A percentile compares a stretch with the other conserved stretches of the same genome.
These are phyloP conservation scores for Zenarchopterus dispar DNA, from an alignment of 2,797 vertebrate genomes.

Conservation along the genomic window DNA sequence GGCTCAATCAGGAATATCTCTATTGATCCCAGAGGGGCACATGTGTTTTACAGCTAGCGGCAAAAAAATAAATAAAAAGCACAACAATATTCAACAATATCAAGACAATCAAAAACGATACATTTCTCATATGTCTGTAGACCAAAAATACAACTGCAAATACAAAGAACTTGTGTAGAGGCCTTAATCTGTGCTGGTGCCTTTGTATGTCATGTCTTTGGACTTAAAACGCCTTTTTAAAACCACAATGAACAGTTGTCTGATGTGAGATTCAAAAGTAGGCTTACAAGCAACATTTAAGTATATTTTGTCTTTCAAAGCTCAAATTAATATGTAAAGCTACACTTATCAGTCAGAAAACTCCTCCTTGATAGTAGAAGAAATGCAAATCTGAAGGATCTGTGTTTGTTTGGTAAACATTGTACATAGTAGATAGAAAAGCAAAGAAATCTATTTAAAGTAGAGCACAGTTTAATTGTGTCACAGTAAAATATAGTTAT, in stretches of 20 bases:
- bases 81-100: background rate
- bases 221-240: background rate
- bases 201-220: slow-evolving; percentile 26
- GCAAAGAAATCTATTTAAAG: slow-evolving; percentile 59
- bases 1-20: background rate
- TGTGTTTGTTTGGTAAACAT: slow-evolving; percentile 42
- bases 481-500: slow-evolving; percentile 30
- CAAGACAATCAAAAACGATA: too few species aligned
- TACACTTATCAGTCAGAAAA: slow-evolving; percentile 14
- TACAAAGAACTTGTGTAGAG: slow-evolving; percentile 20
- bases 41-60: too few species aligned
- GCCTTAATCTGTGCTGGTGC: slow-evolving; percentile 32
- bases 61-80: background rate
- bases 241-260: background rate
- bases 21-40: too few species aligned
- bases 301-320: background rate
- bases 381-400: slow-evolving; percentile 50
- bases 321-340: slow-evolving; percentile 17
- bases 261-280: slow-evolving; percentile 5
- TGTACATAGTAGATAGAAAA: slow-evolving; percentile 43
- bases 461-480: slow-evolving; percentile 43
- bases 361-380: slow-evolving; percentile 12
- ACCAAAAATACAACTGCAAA: slow-evolving; percentile 23
- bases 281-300: background rate
- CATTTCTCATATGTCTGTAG: slow-evolving; percentile 16